Conservation (phyloP, 2,113 vertebrate genomes). For the Laticauda colubrina region DNA sequence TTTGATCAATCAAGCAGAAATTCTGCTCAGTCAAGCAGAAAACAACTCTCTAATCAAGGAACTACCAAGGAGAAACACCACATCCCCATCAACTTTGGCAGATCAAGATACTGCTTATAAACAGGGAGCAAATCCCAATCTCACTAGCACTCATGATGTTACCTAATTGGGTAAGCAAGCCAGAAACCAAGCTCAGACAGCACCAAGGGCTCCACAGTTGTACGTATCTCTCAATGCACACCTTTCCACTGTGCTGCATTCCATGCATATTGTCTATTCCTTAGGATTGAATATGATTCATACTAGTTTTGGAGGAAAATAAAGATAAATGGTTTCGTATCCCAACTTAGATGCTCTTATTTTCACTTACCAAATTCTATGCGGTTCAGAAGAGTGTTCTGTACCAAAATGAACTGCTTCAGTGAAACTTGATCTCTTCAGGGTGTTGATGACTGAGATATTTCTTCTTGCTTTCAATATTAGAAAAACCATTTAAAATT, state of each 20-base stretch:
- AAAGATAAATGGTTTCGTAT: background rate
- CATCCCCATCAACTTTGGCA: background rate
- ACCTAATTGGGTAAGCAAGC: background rate
- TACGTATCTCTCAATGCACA: too few species aligned
- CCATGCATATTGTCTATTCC: background rate
- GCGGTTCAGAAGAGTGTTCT: background rate
- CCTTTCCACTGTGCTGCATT: too few species aligned
- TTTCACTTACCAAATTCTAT: background rate
- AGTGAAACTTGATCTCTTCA: background rate
- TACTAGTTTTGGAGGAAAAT: background rate
- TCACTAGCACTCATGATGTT: background rate
- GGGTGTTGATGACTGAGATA: background rate
- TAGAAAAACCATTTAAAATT: slow-evolving; percentile 23
- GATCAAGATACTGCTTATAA: background rate
- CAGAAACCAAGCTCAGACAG: background rate
- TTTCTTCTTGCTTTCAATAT: slow-evolving; percentile 20
- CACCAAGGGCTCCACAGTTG: background rate
- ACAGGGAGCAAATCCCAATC: background rate
- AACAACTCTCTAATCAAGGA: background rate
- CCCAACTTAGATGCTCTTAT: background rate
- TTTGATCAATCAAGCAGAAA: background rate
- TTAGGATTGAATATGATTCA: background rate
- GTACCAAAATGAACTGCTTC: background rate
- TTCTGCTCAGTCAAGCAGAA: background rate
- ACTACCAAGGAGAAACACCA: background rate